Conservation (phyloP, 2,888 invertebrate genomes). For the Drosophila kuntzei region DNA sequence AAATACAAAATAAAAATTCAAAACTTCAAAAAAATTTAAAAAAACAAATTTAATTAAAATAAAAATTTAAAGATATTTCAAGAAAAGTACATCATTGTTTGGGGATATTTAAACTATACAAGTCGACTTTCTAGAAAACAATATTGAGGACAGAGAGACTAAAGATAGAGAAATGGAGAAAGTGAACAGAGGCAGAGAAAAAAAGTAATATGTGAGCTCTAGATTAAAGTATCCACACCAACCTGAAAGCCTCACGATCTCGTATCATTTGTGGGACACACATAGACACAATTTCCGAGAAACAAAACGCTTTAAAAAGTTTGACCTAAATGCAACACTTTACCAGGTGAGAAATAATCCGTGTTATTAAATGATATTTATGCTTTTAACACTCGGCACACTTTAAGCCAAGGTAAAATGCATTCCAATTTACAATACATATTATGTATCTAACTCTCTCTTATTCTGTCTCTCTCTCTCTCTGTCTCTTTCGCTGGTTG, state of each 20-base stretch:
- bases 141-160: neutral
- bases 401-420: conserved; percentile 18
- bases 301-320: neutral
- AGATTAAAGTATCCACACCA: neutral
- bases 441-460: conserved; percentile 6
- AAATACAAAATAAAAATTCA: too few relatives aligned
- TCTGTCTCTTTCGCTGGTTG: conserved; percentile 31
- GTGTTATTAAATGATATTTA: conserved; percentile 44
- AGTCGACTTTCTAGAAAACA: neutral
- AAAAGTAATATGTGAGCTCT: neutral
- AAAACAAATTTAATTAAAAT: too few relatives aligned
- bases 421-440: conserved; percentile 35
- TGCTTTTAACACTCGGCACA: conserved; percentile 34
- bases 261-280: neutral
- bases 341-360: conserved; percentile 22
- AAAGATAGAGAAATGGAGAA: neutral
- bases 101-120: neutral
- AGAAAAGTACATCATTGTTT: neutral
- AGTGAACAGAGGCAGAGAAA: neutral
- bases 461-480: conserved; percentile 5
- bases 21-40: too few relatives aligned
- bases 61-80: neutral
- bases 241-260: neutral
- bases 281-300: neutral
- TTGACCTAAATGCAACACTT: conserved; percentile 23